Evolutionary conservation across 2,888 invertebrate genomes (phyloP).

Genomic region (Hyppa rectilinea): DNA sequence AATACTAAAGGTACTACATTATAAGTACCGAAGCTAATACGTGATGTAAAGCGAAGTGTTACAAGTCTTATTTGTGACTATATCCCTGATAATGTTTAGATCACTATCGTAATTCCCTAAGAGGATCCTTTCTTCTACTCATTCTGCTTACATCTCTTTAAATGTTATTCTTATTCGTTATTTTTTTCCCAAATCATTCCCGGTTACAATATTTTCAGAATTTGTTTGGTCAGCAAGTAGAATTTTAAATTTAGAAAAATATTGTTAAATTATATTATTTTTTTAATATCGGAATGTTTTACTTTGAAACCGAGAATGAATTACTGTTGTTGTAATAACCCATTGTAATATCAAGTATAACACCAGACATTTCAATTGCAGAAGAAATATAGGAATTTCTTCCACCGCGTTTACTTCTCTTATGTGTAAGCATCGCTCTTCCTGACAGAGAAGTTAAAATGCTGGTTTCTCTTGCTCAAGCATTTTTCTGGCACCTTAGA

Average conservation of each 20-base stretch:
- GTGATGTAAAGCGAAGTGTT: conserved; percentile 65
- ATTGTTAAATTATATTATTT: not conserved
- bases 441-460: conserved; percentile 20
- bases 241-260: conserved; percentile 14
- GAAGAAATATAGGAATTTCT: conserved; percentile 28
- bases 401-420: conserved; percentile 9
- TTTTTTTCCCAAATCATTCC: conserved; percentile 21
- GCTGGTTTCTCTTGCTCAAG: conserved; percentile 27
- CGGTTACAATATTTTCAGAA: conserved; percentile 1
- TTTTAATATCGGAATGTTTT: conserved; percentile 15
- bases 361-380: conserved; percentile 31
- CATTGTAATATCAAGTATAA: conserved; percentile 39
- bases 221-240: not conserved
- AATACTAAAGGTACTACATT: conserved; percentile 62
- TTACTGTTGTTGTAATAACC: conserved; percentile 9
- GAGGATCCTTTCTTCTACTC: conserved; percentile 15
- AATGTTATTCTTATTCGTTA: not conserved
- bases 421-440: conserved; percentile 36
- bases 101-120: conserved; percentile 48
- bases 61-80: conserved; percentile 70
- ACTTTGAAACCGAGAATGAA: conserved; percentile 31
- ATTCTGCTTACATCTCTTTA: conserved; percentile 11
- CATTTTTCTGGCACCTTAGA: conserved; percentile 66
- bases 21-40: conserved; percentile 64
- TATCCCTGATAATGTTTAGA: conserved; percentile 59